Percentiles rank a stretch among this genome's conserved stretches.
Evolutionary conservation across 92 coral and sea anemone species (phyloP).

Genomic region (Bergia puertoricense): DNA sequence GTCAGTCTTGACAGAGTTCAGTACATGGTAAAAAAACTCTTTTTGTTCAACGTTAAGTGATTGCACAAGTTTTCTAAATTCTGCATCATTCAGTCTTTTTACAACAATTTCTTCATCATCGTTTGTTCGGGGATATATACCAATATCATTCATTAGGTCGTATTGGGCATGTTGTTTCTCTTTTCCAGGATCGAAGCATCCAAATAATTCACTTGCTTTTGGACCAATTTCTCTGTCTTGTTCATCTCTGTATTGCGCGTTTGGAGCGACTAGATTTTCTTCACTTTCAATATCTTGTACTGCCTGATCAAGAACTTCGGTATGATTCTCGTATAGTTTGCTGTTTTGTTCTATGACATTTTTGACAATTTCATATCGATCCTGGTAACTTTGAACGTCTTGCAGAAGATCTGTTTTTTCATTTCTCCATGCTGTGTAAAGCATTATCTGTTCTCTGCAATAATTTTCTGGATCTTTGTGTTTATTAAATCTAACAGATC

Average conservation of each 20-base stretch:
- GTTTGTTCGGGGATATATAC: constrained; percentile 45
- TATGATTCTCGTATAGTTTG: constrained; percentile 42
- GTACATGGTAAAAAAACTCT: constrained; percentile 45
- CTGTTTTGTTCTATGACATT: constrained; percentile 14
- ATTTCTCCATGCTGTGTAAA: too few relatives aligned
- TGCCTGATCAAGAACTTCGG: constrained; percentile 11
- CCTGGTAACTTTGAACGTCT: too few relatives aligned
- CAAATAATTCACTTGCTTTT: constrained; percentile 21
- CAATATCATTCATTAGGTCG: constrained; percentile 47
- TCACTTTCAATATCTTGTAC: constrained; percentile 5
- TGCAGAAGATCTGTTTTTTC: too few relatives aligned
- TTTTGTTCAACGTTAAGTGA: constrained; percentile 43
- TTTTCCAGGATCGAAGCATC: constrained; percentile 49
- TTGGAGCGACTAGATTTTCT: constrained; percentile 44
- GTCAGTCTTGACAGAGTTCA: constrained; percentile 38
- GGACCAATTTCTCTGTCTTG: constrained; percentile 45
- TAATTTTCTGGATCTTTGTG: too few relatives aligned
- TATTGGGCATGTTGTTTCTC: constrained; percentile 48
- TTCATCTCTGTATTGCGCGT: constrained; percentile 52
- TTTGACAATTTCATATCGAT: constrained; percentile 31
- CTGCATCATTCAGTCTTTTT: constrained; percentile 28
- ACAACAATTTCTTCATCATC: constrained; percentile 49
- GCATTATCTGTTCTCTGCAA: too few relatives aligned
- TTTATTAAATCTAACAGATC: too few relatives aligned
- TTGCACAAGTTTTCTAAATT: constrained; percentile 40